phyloP scores from a whole-genome alignment of 64 coral and sea anemone species.

The Cladopsammia gracilis region DNA sequence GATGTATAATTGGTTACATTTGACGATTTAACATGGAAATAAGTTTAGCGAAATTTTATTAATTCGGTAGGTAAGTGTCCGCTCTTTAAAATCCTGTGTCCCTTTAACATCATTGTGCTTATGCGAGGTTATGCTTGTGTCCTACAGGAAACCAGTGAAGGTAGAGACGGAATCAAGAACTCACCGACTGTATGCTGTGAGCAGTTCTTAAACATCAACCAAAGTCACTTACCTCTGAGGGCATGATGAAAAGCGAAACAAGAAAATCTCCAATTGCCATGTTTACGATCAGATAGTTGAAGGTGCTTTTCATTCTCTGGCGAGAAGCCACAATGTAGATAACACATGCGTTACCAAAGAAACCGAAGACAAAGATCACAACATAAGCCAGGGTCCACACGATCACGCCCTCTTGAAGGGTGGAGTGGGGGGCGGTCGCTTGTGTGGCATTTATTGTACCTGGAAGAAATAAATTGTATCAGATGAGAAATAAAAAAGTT shows the following conservation, averaged over 20 bases:
- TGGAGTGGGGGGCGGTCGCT: background rate
- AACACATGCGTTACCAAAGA: constrained; percentile 48
- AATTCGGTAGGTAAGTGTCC: no score
- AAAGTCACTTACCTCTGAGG: constrained; percentile 44
- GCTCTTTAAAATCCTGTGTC: no score
- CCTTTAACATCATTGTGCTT: no score
- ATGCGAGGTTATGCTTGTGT: no score
- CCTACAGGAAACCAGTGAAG: no score
- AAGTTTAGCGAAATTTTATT: no score
- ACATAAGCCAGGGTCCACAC: constrained; percentile 35
- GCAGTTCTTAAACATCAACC: background rate
- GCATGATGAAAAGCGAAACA: constrained; percentile 67
- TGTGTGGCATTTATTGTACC: background rate
- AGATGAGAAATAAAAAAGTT: no score
- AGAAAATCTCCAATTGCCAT: constrained; percentile 80
- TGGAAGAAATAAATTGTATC: background rate
- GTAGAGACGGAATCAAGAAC: no score
- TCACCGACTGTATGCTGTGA: no score
- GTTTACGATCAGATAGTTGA: constrained; percentile 71
- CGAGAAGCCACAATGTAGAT: constrained; percentile 69
- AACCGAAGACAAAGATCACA: constrained; percentile 35
- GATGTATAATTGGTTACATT: no score
- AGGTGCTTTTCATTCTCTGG: constrained; percentile 64
- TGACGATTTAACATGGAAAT: no score
- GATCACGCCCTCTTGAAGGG: background rate